Base-by-base conservation (phyloP, 2,113 vertebrate genomes). In the Fulica atra region DNA sequence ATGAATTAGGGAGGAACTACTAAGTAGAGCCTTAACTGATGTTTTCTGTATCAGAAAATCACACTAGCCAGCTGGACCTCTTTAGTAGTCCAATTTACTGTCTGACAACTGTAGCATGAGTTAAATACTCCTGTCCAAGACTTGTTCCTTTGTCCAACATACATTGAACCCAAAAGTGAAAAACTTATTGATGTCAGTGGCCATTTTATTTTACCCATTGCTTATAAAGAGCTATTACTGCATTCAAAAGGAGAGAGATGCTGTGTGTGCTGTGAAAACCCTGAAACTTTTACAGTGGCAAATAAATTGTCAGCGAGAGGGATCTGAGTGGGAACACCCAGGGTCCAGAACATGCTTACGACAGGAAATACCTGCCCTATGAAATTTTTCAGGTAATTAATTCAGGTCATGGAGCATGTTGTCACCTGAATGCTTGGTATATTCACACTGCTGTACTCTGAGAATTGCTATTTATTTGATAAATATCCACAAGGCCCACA, bases 391-490 rank as follows among this genome's bases (percentile, higher is more conserved):
- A 79, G 40, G 25, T 51, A 79, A 54, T 94, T 81, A 92, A 91
- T 95, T 92, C 60, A 81, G 33, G 66, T 87, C 80, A 79, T 71
- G 61, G 53, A 94, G 13, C 57, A 64, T 29, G 19, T 12, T 79
- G 69, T 42, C 61, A 83, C 26, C 59, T 86, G 74, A 68, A 95
- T 94, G 25, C 71, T 42, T 74, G 18, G 64, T 83, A 29, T 88
- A 79, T 78, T 86, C 92, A 38, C 61, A 86, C 10, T 76, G 29
- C 60, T 92, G 14, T 88, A 81, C 31, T 81, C 61, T 54, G 72
- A 95, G 57, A 94, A 89, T 76, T 88, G 42, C 21, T 63, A 57
- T 92, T 86, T 88, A 78, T 92, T 90, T 94, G 82, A 97, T 79
- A 91, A 74, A 92, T 68, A 64, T 79, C 61, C 72, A 92, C 38